Base-by-base conservation (phyloP, 92 coral and sea anemone genomes). In the Palythoa caribaeorum region DNA sequence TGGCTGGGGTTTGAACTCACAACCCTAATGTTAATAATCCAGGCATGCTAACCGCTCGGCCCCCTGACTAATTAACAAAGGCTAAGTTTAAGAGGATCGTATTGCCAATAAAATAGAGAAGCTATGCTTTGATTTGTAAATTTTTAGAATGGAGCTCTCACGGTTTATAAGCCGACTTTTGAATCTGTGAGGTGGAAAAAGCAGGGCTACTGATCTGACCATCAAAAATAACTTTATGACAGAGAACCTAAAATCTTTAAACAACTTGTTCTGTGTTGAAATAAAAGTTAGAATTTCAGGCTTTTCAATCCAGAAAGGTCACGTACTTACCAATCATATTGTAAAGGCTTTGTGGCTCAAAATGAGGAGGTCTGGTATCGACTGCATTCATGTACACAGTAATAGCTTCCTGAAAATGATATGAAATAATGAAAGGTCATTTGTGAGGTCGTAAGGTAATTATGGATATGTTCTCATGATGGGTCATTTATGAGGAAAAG, bases 261-360 rank as follows among this genome's bases (percentile, higher is more conserved):
- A 28, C 28, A 28, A 28, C 28, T 28, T 28, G 0, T 28, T 28
- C 28, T 28, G 28, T 0, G 28, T 28, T 28, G 28, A 28, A 28
- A 28, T 28, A 28, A 28, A 28, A 28, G 28, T 28, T 28, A 59
- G 4, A 20, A 14, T 59, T 15, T 0, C 14, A 55, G 62, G 17
- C 2, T 6, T 11, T 11, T 36, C 1, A 13, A 12, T 2, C 14
- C n/a, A 11, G 28, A 36, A 38, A 35, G 5, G 72, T n/a, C 39
- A 11, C 59, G 20, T 3, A 37, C 80, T 28, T 53, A 97, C 99
- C 99, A 68, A 97, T 85, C 91, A 95, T 63, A 87, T 97, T 95
- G 79, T 91, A 97, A 86, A 97, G 77, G 73, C 98, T 95, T 38
- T 97, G 99, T 54, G 99, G 95, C 77, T 96, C 96, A 77, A 91